Conservation (phyloP, 2,888 invertebrate genomes). For the Choreutis nemorana region DNA sequence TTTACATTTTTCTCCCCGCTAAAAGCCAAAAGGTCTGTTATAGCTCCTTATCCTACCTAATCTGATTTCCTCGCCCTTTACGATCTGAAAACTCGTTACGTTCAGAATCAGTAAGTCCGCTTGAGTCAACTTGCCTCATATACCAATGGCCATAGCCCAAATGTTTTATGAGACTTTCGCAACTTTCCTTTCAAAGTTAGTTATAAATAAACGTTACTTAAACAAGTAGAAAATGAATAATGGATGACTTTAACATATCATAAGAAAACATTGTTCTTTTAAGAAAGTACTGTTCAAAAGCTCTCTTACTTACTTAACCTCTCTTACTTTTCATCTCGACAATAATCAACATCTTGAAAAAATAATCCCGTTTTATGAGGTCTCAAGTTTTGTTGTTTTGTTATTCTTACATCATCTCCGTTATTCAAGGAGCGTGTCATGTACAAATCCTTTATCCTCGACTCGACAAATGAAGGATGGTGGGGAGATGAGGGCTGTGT, state of each 20-base stretch:
- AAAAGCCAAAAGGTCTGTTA: slow-evolving; percentile 24
- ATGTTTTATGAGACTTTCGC: too few relatives aligned
- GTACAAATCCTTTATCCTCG: slow-evolving; percentile 18
- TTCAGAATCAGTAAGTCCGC: slow-evolving; percentile 3
- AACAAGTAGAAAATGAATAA: too few relatives aligned
- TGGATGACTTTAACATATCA: background rate
- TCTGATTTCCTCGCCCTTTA: slow-evolving; percentile 31
- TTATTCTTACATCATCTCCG: slow-evolving; percentile 14
- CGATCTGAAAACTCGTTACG: slow-evolving; percentile 25
- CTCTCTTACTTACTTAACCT: background rate
- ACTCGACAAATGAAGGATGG: slow-evolving; percentile 49
- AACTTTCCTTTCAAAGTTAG: too few relatives aligned
- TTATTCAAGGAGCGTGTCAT: slow-evolving; percentile 26
- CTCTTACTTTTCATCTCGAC: background rate
- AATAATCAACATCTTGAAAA: slow-evolving; percentile 1
- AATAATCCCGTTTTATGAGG: background rate
- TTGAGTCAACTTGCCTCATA: slow-evolving; percentile 20
- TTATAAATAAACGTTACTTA: too few relatives aligned
- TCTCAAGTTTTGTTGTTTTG: too few relatives aligned
- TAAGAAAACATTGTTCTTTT: background rate
- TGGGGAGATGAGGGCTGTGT: slow-evolving; percentile 42
- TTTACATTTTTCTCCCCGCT: slow-evolving; percentile 35
- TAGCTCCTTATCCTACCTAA: slow-evolving; percentile 29
- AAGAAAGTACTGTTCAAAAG: background rate
- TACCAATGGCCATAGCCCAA: too few relatives aligned